Percentiles rank a stretch among this genome's conserved stretches.
phyloP scores from a whole-genome alignment of 2,888 invertebrate genomes.

The Trachelus troglodyta region DNA sequence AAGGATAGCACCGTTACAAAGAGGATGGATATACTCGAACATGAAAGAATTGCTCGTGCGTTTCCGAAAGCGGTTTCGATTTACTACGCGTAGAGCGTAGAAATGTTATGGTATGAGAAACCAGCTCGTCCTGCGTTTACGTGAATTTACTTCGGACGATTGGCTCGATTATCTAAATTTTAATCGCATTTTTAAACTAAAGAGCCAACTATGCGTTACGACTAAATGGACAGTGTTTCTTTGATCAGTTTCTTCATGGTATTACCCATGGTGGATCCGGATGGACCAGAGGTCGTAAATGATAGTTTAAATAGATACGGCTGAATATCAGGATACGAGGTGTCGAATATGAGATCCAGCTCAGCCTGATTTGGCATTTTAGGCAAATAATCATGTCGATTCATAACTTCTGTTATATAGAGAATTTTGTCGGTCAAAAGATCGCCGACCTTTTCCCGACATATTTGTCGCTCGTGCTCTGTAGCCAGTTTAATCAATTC shows the following conservation, averaged over 20 bases:
- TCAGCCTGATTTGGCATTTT: constrained; percentile 95
- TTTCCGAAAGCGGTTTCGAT: neutral
- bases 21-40: neutral
- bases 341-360: constrained; percentile 94
- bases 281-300: constrained; percentile 83
- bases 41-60: neutral
- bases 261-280: constrained; percentile 84
- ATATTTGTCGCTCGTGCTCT: constrained; percentile 88
- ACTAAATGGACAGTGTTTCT: constrained; percentile 83
- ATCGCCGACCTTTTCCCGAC: constrained; percentile 89
- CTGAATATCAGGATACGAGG: constrained; percentile 91
- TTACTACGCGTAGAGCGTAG: neutral
- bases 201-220: neutral
- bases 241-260: constrained; percentile 91
- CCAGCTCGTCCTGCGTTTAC: neutral
- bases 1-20: neutral
- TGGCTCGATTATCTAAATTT: neutral
- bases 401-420: constrained; percentile 95
- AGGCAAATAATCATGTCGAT: constrained; percentile 95
- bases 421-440: constrained; percentile 92
- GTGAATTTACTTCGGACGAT: constrained; percentile 4
- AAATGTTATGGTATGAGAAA: neutral
- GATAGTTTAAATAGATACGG: constrained; percentile 96
- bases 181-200: constrained; percentile 1
- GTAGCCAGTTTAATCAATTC: constrained; percentile 87